phyloP scores from a whole-genome alignment of 2,113 vertebrate genomes.

The Poeciliopsis turrubarensis region DNA sequence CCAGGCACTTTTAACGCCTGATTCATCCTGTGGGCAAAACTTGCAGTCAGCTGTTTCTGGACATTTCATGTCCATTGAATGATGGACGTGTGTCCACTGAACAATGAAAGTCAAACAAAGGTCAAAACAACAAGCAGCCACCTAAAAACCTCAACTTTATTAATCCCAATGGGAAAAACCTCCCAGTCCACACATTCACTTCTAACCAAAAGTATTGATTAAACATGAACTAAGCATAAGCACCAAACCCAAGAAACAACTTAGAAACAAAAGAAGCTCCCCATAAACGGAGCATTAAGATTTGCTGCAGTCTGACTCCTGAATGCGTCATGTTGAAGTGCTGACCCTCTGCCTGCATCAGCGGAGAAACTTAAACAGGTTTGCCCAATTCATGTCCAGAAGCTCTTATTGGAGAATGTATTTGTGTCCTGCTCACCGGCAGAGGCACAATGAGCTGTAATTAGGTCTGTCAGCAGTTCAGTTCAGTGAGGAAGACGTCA shows the following conservation, averaged over 20 bases:
- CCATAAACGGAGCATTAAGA: no score
- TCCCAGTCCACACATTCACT: no score
- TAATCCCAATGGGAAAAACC: no score
- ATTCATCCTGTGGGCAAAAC: background rate
- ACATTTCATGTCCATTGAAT: background rate
- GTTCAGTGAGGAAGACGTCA: constrained; percentile 10
- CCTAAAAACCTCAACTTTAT: no score
- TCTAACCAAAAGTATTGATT: no score
- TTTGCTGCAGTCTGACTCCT: no score
- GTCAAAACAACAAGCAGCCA: no score
- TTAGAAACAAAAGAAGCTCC: no score
- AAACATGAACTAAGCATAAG: no score
- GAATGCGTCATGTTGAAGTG: background rate
- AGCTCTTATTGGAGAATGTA: constrained; percentile 2
- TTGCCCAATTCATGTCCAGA: background rate
- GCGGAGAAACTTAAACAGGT: background rate
- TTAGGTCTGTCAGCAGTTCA: constrained; percentile 37
- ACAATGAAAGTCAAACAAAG: background rate
- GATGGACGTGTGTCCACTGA: background rate
- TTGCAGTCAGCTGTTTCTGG: background rate
- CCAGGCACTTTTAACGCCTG: background rate
- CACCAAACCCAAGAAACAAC: no score
- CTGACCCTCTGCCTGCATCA: constrained; percentile 1
- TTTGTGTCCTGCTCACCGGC: constrained; percentile 13
- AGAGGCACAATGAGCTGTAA: constrained; percentile 2